Base-by-base conservation (phyloP, 2,113 vertebrate species). In the Bubo blakistoni region DNA sequence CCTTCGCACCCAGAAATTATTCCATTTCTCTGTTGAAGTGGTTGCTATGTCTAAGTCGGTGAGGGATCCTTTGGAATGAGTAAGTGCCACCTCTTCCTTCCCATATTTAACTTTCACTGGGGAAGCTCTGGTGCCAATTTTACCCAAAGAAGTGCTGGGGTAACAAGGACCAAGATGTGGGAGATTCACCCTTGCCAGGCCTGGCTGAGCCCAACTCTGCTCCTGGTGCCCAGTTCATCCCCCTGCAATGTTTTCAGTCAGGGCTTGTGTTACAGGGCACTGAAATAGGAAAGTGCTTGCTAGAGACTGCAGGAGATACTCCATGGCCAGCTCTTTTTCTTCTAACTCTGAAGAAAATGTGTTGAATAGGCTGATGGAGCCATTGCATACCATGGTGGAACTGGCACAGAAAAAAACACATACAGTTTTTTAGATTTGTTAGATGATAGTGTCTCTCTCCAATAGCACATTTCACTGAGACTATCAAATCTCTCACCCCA, bases 181-280 rank as follows among this genome's bases (percentile, higher is more conserved):
- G 46, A 88, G 6, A 44, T 36, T 73, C 54, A 46, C 9, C 4
- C 5, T 10, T 2, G 1, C 3, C 30, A 38, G 21, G 3, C 63
- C 36, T 58, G 82, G 6, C n/a, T 63, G 38, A 79, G 36, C 29
- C 17, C 6, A 34, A 0, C 0, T 0, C 26, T 34, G 14, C 11
- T 63, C 11, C 30, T 0, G 0, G 15, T 30, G 24, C 34, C 30
- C 57, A 61, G 57, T 27, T 76, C 78, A 76, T 34, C 20, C 26
- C 40, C 40, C 8, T 26, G 40, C 42, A 46, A 27, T 27, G 36
- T 71, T n/a, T 51, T n/a, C n/a, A 13, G 21, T 7, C 66, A 69
- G 25, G 67, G 11, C 63, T 46, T 0, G 2, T 19, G 11, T 40
- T 57, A 30, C 12, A 72, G 44, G 52, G 21, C 51, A 30, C 25